Evolutionary conservation across 2,888 invertebrate species (phyloP).

Genomic region (Sinodicranocentrus sp.): DNA sequence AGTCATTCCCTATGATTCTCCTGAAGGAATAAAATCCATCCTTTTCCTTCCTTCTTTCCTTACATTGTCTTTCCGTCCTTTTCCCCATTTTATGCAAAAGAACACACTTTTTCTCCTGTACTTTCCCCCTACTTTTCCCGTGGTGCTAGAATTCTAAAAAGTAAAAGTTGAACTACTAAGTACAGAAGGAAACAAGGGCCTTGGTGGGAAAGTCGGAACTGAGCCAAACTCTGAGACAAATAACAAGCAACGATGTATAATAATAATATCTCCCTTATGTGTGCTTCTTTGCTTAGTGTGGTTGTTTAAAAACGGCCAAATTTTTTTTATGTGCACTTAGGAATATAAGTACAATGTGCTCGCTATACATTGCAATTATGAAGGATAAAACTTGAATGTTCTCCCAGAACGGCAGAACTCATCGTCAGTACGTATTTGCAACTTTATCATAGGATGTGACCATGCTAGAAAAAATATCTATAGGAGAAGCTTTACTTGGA

Average conservation of each 20-base stretch:
- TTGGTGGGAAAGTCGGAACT: background rate
- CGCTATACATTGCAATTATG: too few species aligned
- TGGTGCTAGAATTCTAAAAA: too few species aligned
- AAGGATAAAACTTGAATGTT: too few species aligned
- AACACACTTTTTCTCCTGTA: background rate
- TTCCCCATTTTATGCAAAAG: background rate
- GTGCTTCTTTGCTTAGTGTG: slow-evolving; percentile 2
- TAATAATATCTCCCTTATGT: slow-evolving; percentile 7
- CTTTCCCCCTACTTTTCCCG: too few species aligned
- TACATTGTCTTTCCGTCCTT: background rate
- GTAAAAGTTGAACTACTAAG: too few species aligned
- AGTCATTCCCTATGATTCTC: slow-evolving; percentile 20
- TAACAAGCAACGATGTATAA: background rate
- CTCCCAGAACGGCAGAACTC: too few species aligned
- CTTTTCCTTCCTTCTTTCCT: slow-evolving; percentile 6
- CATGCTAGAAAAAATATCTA: too few species aligned
- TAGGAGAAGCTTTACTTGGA: too few species aligned
- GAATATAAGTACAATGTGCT: background rate
- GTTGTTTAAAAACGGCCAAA: slow-evolving; percentile 4
- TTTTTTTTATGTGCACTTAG: background rate
- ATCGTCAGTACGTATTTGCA: too few species aligned
- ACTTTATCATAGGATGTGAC: too few species aligned
- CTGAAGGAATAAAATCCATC: slow-evolving; percentile 24
- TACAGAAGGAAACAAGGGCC: too few species aligned
- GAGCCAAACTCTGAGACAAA: background rate